Evolutionary conservation across 2,888 invertebrate species (phyloP), one percentile per base, ranked within the genome.

Genomic region (Zootermopsis nevadensis): DNA sequence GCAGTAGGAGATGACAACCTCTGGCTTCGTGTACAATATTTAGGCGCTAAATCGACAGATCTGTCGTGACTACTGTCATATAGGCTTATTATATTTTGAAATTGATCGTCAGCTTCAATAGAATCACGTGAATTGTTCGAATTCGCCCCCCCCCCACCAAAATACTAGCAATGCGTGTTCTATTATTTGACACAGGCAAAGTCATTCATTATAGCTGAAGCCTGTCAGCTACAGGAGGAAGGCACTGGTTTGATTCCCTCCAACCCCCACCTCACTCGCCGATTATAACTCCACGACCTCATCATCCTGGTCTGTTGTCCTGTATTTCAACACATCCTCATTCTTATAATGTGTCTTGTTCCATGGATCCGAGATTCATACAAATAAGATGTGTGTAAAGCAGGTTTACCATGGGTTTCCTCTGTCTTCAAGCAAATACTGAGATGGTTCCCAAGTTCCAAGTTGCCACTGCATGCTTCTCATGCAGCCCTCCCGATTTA

Each of bases 91-190:
- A 53, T 77, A 77, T 53, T 77, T 77, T 77, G 77, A 12, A 77
- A 31, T 24, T 15, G 48, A 31, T 15, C 30, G 27, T 30, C 30
- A 53, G 4, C 15, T 53, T 53, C 77, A 53, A 55, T 55, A 38
- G 77, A 77, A 55, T 77, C 77, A 77, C 53, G 53, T 77, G 55
- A 77, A 77, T 77, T 77, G 77, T 55, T 77, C 77, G 31, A 31
- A 27, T 77, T 31, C 69, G 19, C 33, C 15, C 69, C 15, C 22
- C 4, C 33, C 6, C 60, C 3, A 60, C 60, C 60, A 60, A 60
- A 60, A 69, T 69, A 33, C 69, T 33, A 69, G 31, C 31, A 31
- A 22, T 24, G 69, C 42, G 42, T 24, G 24, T 76, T 76, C 42
- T 15, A 76, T 31, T 77, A 77, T 77, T 53, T 24, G 31, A 30